phyloP scores from a whole-genome alignment of 2,888 invertebrate genomes.

The Nymphalis polychloros region DNA sequence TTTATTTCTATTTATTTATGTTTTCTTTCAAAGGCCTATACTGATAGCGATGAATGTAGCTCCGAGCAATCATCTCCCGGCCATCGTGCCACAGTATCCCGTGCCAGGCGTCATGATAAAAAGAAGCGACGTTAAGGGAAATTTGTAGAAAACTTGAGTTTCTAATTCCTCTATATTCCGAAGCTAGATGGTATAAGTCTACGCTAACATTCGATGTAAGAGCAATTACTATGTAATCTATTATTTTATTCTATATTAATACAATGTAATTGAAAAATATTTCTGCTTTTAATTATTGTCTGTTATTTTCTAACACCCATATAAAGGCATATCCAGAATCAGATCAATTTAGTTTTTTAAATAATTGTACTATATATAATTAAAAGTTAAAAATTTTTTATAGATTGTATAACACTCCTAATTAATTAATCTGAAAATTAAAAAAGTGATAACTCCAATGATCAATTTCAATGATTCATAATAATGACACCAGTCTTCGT shows the following conservation, averaged over 20 bases:
- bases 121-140: conserved; percentile 84
- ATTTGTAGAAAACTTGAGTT: not conserved
- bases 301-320: not conserved
- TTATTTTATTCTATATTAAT: not conserved
- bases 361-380: no score
- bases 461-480: no score
- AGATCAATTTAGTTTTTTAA: no score
- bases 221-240: not conserved
- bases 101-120: conserved; percentile 86
- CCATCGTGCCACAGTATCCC: conserved; percentile 84
- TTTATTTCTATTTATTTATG: not conserved
- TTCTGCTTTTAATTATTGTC: conserved; percentile 1
- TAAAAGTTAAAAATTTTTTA: no score
- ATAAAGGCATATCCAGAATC: no score
- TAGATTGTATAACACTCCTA: no score
- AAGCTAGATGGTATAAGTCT: not conserved
- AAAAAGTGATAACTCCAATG: no score
- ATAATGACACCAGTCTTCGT: no score
- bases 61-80: conserved; percentile 88
- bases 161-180: not conserved
- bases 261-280: not conserved
- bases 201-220: not conserved
- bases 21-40: conserved; percentile 69
- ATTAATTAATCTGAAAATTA: no score
- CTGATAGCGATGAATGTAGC: conserved; percentile 88